phyloP scores from a whole-genome alignment of 1,140 invertebrate genomes.

The Eufriesea mexicana region DNA sequence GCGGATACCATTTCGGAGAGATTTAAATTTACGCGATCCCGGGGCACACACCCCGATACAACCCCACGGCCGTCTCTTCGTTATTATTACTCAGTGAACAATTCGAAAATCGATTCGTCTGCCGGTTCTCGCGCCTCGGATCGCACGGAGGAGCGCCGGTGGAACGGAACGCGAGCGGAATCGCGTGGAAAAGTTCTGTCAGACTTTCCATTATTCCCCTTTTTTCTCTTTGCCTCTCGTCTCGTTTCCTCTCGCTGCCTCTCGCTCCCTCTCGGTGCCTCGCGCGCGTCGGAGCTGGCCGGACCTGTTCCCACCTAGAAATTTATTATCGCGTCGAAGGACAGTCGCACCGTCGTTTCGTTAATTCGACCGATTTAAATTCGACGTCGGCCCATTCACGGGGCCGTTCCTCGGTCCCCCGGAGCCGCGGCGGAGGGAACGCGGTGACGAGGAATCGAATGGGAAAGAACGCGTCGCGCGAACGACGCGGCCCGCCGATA shows the following conservation, averaged over 20 bases:
- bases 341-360: constrained; percentile 46
- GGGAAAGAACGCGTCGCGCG: constrained; percentile 25
- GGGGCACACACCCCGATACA: not conserved
- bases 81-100: constrained; percentile 39
- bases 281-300: not conserved
- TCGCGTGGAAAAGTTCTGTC: not conserved
- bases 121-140: no score
- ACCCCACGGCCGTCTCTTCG: not conserved
- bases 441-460: not conserved
- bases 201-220: not conserved
- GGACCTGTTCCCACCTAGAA: constrained; percentile 14
- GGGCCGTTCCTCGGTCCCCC: not conserved
- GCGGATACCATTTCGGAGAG: constrained; percentile 44
- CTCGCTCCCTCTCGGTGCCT: no score
- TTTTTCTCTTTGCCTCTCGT: not conserved
- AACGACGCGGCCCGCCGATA: constrained; percentile 5
- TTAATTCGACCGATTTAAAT: constrained; percentile 54
- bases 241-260: no score
- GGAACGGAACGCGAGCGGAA: no score
- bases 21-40: constrained; percentile 65
- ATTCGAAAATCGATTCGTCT: no score
- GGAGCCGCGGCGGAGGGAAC: not conserved
- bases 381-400: constrained; percentile 29
- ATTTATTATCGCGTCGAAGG: constrained; percentile 44
- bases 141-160: not conserved